Evolutionary conservation across 2,888 invertebrate genomes (phyloP).

Genomic region (Callyntrura guangdongensis): DNA sequence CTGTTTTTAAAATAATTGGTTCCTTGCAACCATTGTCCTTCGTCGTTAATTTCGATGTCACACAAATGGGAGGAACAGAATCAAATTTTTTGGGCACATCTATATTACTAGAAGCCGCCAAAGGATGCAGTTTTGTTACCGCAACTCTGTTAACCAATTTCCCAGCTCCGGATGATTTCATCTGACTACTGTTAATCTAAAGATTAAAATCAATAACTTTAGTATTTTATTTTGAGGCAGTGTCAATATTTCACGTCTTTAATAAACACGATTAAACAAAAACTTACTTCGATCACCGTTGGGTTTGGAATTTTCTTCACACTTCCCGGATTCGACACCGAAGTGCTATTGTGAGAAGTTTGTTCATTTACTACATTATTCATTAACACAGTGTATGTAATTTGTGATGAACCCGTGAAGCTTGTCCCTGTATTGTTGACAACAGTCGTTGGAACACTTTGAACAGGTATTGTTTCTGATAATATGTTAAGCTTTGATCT

Average conservation of each 20-base stretch:
- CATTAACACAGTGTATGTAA: not conserved
- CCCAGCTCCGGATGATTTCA: not conserved
- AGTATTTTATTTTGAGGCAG: no score
- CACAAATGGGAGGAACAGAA: not conserved
- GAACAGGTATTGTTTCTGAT: not conserved
- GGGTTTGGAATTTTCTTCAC: constrained; percentile 1
- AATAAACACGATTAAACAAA: not conserved
- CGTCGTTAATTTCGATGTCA: not conserved
- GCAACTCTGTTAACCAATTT: constrained; percentile 53
- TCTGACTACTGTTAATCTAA: constrained; percentile 45
- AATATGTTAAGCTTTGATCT: no score
- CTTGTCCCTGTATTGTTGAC: not conserved
- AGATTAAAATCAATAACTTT: not conserved
- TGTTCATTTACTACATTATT: not conserved
- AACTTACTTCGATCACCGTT: constrained; percentile 54
- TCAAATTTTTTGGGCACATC: not conserved
- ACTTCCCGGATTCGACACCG: not conserved
- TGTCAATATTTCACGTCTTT: no score
- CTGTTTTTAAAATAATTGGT: constrained; percentile 43
- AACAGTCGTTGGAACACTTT: not conserved
- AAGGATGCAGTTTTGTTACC: constrained; percentile 44
- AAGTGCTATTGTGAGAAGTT: not conserved
- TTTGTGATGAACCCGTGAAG: not conserved
- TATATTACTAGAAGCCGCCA: not conserved
- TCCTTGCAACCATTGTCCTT: not conserved